These are phyloP conservation scores for Coreoperca whiteheadi DNA, from an alignment of 2,113 vertebrate genomes.

Conservation along the genomic window DNA sequence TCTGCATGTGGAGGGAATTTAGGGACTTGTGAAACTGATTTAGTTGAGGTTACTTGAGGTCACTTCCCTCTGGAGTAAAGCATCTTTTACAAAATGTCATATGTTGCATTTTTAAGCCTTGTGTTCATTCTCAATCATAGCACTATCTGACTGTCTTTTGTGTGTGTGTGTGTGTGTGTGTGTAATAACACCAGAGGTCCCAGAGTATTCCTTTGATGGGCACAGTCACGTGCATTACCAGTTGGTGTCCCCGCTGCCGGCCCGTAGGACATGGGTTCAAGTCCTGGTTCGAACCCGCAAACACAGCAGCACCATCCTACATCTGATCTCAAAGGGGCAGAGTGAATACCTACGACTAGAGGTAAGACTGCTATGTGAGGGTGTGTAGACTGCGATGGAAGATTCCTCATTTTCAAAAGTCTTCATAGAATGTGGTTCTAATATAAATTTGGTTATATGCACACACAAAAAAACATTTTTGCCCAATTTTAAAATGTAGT, in stretches of 20 bases:
- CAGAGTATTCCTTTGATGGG: conserved; percentile 87
- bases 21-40: not conserved
- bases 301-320: conserved; percentile 84
- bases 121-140: not conserved
- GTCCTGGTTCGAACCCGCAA: conserved; percentile 89
- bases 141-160: not conserved
- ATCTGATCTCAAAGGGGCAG: conserved; percentile 84
- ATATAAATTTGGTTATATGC: not conserved
- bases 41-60: conserved; percentile 16
- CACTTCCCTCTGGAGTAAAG: not conserved
- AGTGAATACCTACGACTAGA: conserved; percentile 89
- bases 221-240: conserved; percentile 87
- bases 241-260: conserved; percentile 74
- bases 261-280: conserved; percentile 84
- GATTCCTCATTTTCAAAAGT: not conserved
- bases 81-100: not conserved
- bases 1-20: not conserved
- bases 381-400: not conserved
- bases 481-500: no score
- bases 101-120: not conserved
- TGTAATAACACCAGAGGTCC: conserved; percentile 76
- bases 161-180: conserved; percentile 1
- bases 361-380: conserved; percentile 75
- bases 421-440: not conserved
- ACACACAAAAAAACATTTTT: not conserved